These are phyloP conservation scores for Watsonalla cultraria DNA, from an alignment of 2,888 invertebrate species.

Conservation along the genomic window DNA sequence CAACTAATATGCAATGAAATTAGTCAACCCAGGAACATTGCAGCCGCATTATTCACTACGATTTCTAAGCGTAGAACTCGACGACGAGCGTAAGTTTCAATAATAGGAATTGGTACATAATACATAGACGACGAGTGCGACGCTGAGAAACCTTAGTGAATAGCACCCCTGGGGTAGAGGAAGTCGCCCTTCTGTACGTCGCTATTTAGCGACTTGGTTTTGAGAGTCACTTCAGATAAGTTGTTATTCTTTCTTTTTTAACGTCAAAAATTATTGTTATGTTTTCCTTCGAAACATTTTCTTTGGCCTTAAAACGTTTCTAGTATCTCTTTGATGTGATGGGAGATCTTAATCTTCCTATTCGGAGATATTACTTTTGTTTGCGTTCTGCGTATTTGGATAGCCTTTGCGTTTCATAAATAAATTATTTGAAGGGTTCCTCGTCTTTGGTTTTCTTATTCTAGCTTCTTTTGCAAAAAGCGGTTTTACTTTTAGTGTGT, in stretches of 20 bases:
- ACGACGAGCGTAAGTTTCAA: too few species aligned
- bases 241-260: constrained; percentile 23
- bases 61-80: too few species aligned
- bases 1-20: too few species aligned
- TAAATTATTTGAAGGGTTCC: not conserved
- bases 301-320: constrained; percentile 13
- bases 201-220: constrained; percentile 1
- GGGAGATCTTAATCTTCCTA: constrained; percentile 23
- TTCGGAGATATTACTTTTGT: constrained; percentile 11
- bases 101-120: too few species aligned
- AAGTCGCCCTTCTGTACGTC: too few species aligned
- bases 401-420: not conserved
- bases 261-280: constrained; percentile 27
- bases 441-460: not conserved
- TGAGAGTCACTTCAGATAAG: constrained; percentile 32
- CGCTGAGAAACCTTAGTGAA: too few species aligned
- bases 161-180: too few species aligned
- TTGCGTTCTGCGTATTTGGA: constrained; percentile 11
- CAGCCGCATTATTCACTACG: too few species aligned
- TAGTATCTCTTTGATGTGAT: constrained; percentile 16
- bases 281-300: constrained; percentile 13
- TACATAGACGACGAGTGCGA: too few species aligned
- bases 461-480: too few species aligned
- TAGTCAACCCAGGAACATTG: too few species aligned
- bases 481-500: too few species aligned